A percentile compares a stretch with the other conserved stretches of the same genome.
Evolutionary conservation across 1,140 invertebrate genomes (phyloP).

Genomic region (Platyscapa corneri): DNA sequence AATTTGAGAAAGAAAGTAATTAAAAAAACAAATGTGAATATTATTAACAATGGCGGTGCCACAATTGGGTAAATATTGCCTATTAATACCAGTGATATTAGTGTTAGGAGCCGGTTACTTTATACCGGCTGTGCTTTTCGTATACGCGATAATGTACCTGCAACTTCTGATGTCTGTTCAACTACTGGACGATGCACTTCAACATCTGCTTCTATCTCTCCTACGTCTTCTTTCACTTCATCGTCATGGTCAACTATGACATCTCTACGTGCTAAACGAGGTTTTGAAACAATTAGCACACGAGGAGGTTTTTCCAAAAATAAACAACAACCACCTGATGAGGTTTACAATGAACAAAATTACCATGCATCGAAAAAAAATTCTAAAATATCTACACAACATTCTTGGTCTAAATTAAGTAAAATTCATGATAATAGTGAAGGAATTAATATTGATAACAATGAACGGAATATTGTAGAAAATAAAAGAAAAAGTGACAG

Average conservation of each 20-base stretch:
- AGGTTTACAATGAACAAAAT: slow-evolving; percentile 1
- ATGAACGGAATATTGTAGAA: background rate
- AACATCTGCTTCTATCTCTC: background rate
- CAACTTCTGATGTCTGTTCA: slow-evolving; percentile 53
- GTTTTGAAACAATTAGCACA: slow-evolving; percentile 55
- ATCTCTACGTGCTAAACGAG: slow-evolving; percentile 51
- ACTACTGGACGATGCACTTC: slow-evolving; percentile 60
- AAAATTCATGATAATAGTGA: slow-evolving; percentile 47
- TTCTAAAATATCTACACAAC: background rate
- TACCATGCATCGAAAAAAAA: background rate
- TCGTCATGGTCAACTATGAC: slow-evolving; percentile 28
- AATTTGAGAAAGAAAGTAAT: slow-evolving; percentile 7
- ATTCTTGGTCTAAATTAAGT: slow-evolving; percentile 27
- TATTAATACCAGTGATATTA: slow-evolving; percentile 58
- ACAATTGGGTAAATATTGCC: slow-evolving; percentile 64
- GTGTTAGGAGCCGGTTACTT: slow-evolving; percentile 50
- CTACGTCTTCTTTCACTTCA: slow-evolving; percentile 31
- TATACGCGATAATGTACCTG: slow-evolving; percentile 61
- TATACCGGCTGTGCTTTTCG: slow-evolving; percentile 66
- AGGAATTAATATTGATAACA: slow-evolving; percentile 44
- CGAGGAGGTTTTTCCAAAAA: slow-evolving; percentile 56
- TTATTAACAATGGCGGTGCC: slow-evolving; percentile 66
- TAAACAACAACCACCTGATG: slow-evolving; percentile 59
- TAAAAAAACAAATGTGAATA: slow-evolving; percentile 64
- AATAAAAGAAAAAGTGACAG: slow-evolving; percentile 45